These are phyloP conservation scores for Platygyra sinensis DNA, from an alignment of 64 coral and sea anemone genomes.

Conservation along the genomic window DNA sequence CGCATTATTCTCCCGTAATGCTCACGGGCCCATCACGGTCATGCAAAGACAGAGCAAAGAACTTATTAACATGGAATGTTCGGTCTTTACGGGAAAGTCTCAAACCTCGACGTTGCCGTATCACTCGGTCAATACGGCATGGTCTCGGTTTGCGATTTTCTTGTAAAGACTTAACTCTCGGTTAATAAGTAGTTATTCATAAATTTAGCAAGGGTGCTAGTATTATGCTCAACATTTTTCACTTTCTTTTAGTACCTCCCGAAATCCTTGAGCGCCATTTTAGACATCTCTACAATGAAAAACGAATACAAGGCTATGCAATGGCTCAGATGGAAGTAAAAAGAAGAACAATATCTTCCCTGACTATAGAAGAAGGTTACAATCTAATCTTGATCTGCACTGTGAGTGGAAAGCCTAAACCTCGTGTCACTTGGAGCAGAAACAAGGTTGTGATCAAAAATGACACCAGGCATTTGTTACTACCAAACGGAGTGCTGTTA, in stretches of 20 bases:
- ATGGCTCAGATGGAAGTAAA: constrained; percentile 21
- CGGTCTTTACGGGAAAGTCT: too few species aligned
- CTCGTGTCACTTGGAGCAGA: constrained; percentile 61
- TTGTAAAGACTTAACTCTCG: neutral
- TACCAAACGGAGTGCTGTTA: constrained; percentile 67
- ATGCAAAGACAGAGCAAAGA: too few species aligned
- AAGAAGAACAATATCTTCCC: neutral
- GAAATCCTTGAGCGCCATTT: constrained; percentile 43
- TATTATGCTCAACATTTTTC: neutral
- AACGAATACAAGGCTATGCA: constrained; percentile 27
- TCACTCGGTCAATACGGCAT: too few species aligned
- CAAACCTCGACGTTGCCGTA: too few species aligned
- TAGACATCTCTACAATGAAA: constrained; percentile 2
- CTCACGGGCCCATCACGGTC: too few species aligned
- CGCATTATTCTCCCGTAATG: too few species aligned
- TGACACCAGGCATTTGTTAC: constrained; percentile 58
- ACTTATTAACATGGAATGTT: too few species aligned
- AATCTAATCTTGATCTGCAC: constrained; percentile 75
- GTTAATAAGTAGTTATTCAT: neutral
- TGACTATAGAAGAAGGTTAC: constrained; percentile 55
- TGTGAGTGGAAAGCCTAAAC: constrained; percentile 67
- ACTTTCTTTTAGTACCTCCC: constrained; percentile 8
- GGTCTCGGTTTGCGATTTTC: neutral
- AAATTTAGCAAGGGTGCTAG: neutral
- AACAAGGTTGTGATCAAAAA: constrained; percentile 71